Base-by-base conservation (phyloP, 2,113 vertebrate genomes). In the Pterocles gutturalis region DNA sequence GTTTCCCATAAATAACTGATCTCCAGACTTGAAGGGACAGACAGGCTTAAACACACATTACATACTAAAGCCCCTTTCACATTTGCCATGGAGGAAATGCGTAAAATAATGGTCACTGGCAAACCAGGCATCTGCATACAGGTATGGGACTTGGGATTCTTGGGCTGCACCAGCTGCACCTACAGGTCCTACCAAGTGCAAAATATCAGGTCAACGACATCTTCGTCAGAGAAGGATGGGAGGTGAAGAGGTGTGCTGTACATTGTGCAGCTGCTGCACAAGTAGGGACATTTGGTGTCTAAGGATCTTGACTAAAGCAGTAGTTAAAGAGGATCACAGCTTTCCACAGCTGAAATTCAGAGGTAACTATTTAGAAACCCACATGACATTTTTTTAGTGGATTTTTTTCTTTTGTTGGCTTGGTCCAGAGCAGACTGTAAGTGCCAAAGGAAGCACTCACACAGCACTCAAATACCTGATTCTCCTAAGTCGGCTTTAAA, bases 1-100 rank as follows among this genome's bases (percentile, higher is more conserved):
- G 75, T 78, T 94, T 97, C 79, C 82, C 82, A 78, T 93, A 94
- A 98, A 97, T 96, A 97, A 94, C 72, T 84, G 80, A 96, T 94
- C 92, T 92, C 53, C 79, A 83, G 92, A 78, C 90, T 95, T 92
- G 80, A 88, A 80, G 33, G 36, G 73, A 90, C 51, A 82, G 83
- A 91, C 65, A 92, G 55, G 36, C 54, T 92, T 97, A 96, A 97
- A 89, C 48, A 86, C 61, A 70, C 69, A 64, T 81, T 73, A 76
- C 46, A 84, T 73, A 77, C 54, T 60, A 66, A 97, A 96, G 61
- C 10, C 57, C 38, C 57, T 90, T 72, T 49, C 34, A 34, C 41
- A 87, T 70, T 95, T 94, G 75, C 75, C 76, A 93, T 92, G 34
- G 69, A 97, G 21, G 26, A 95, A 97, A 83, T 70, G 57, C 33